Evolutionary conservation across 2,797 vertebrate species (phyloP), one percentile per base, ranked within the genome.

Genomic region (Zenarchopterus dispar): DNA sequence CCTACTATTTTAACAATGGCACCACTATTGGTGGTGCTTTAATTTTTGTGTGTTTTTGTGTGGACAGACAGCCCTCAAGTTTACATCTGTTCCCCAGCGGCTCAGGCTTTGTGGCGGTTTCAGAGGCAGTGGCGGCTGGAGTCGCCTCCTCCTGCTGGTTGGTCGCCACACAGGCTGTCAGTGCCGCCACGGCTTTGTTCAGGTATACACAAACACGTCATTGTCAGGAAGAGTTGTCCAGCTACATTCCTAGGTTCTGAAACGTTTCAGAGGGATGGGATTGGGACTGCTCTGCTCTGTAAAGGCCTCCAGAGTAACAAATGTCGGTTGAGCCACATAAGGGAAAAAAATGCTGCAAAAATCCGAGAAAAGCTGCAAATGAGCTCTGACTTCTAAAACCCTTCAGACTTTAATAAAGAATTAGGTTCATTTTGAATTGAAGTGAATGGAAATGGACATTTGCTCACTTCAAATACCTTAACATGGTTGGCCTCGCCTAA

Each of bases 1-100:
- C 4, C 4, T 3, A 39, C 13, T 13, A 15, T 39, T 39, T 39
- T 15, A 39, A 39, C 36, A 39, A 39, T 39, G 13, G 36, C 36
- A 16, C 36, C 36, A 47, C 11, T 23, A 0, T 10, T 36, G 8
- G 11, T 54, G n/a, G 16, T 48, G 8, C 2, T 55, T n/a, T 31
- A 7, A 33, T 50, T 41, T 28, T 11, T 55, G 36, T 54, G 42
- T 70, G n/a, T 75, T 56, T 86, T 68, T 77, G 42, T 88, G 64
- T 84, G 49, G 52, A 15, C 79, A 98, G 97, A 77, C 97, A 99
- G 72, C 96, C 97, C 0, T 71, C 82, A 44, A 92, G 92, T 67
- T 91, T 98, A 57, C 92, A 89, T 48, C 86, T 99, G 56, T 98
- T 98, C 78, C 92, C 95, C 56, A 95, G 89, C 59, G 82, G 81